phyloP scores from a whole-genome alignment of 2,888 invertebrate species.

The Byasa hedistus region DNA sequence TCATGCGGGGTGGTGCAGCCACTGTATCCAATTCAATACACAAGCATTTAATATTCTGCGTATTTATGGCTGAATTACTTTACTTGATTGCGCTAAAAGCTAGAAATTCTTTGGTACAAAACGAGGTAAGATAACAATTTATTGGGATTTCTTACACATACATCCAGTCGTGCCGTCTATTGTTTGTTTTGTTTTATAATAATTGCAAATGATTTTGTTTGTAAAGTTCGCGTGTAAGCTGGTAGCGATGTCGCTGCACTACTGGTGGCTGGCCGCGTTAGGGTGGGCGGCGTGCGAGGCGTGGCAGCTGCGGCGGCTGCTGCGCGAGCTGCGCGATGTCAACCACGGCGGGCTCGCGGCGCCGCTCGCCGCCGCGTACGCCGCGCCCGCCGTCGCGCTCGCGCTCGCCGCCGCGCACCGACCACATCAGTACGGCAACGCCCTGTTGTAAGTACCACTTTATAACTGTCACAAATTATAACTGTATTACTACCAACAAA shows the following conservation, averaged over 20 bases:
- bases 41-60: conserved; percentile 94
- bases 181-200: too few relatives aligned
- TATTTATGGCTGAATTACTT: conserved; percentile 91
- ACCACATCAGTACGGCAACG: conserved; percentile 96
- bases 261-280: conserved; percentile 94
- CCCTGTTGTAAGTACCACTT: conserved; percentile 88
- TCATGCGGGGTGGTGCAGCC: conserved; percentile 88
- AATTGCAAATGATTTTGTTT: too few relatives aligned
- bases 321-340: conserved; percentile 97
- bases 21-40: conserved; percentile 97
- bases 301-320: conserved; percentile 94
- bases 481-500: too few relatives aligned
- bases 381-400: conserved; percentile 93
- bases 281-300: conserved; percentile 96
- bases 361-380: conserved; percentile 95
- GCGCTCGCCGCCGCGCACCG: conserved; percentile 95
- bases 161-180: too few relatives aligned
- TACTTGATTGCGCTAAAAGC: conserved; percentile 94
- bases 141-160: too few relatives aligned
- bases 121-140: conserved; percentile 81
- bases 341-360: conserved; percentile 97
- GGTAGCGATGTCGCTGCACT: conserved; percentile 94
- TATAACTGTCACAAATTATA: too few relatives aligned
- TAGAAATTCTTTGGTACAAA: conserved; percentile 87
- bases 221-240: conserved; percentile 90